phyloP scores from a whole-genome alignment of 2,797 vertebrate species.

The Remorina albescens region DNA sequence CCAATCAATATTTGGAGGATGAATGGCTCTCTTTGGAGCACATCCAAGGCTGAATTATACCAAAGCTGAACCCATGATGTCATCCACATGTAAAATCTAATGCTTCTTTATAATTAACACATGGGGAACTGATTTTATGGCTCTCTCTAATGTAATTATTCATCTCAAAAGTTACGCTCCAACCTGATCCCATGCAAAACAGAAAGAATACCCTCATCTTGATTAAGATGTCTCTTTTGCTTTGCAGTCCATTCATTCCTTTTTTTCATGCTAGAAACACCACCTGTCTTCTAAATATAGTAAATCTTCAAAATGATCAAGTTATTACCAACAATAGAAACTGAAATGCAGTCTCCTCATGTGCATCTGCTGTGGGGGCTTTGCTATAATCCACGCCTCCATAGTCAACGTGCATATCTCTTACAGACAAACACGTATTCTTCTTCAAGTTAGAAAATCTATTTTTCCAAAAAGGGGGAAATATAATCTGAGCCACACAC shows the following conservation, averaged over 20 bases:
- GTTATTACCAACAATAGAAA: conserved; percentile 1
- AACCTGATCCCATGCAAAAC: not conserved
- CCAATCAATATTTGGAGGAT: conserved; percentile 59
- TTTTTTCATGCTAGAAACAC: conserved; percentile 5
- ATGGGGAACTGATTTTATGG: conserved; percentile 20
- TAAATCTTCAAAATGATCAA: conserved; percentile 4
- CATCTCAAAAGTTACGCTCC: conserved; percentile 36
- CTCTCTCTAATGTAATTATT: conserved; percentile 19
- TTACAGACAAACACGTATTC: not conserved
- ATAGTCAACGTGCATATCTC: conserved; percentile 1
- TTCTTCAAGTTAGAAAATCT: conserved; percentile 3
- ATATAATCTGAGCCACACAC: not conserved
- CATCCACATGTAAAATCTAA: conserved; percentile 58
- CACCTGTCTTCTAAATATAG: not conserved
- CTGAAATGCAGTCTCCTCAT: not conserved
- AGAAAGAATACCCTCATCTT: not conserved
- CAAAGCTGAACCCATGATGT: conserved; percentile 63
- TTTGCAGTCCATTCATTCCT: not conserved
- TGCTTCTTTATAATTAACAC: conserved; percentile 20
- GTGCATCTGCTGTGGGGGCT: not conserved
- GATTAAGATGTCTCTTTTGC: not conserved
- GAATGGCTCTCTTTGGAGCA: conserved; percentile 51
- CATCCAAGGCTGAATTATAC: conserved; percentile 50
- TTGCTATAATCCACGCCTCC: not conserved
- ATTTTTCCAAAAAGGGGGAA: not conserved